phyloP scores from a whole-genome alignment of 2,797 vertebrate genomes.

The Lepus townsendii region DNA sequence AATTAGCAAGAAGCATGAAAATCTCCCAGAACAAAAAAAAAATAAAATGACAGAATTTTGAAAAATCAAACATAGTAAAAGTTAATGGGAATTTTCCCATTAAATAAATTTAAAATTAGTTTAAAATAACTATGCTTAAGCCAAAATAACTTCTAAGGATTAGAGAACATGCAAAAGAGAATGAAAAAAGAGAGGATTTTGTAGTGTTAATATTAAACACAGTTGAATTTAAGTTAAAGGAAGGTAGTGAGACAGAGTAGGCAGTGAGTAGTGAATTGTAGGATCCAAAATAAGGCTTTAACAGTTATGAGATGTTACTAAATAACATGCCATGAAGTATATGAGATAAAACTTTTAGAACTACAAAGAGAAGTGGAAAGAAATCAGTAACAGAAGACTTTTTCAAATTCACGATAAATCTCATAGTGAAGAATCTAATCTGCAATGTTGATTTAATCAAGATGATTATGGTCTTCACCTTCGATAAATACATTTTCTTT shows the following conservation, averaged over 20 bases:
- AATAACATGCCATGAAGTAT: not conserved
- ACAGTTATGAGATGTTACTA: not conserved
- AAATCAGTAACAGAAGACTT: not conserved
- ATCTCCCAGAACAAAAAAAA: not conserved
- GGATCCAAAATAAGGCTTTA: constrained; percentile 16
- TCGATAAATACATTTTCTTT: constrained; percentile 44
- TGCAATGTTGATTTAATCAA: constrained; percentile 28
- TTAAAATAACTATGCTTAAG: not conserved
- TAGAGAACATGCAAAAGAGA: not conserved
- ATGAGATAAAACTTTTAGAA: not conserved
- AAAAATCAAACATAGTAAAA: not conserved
- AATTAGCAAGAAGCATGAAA: not conserved
- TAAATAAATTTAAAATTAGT: not conserved
- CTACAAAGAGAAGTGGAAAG: constrained; percentile 12
- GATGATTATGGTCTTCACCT: not conserved
- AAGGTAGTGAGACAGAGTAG: not conserved
- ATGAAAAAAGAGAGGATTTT: not conserved
- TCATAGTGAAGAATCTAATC: constrained; percentile 18
- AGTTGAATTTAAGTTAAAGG: not conserved
- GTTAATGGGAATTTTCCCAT: not conserved
- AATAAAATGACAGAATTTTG: not conserved
- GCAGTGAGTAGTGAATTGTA: not conserved
- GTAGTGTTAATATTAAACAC: not conserved
- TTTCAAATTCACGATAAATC: not conserved
- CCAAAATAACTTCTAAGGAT: not conserved